Conservation (phyloP, 53 echinoderm and acorn worm genomes). For the Glandiceps talaboti region DNA sequence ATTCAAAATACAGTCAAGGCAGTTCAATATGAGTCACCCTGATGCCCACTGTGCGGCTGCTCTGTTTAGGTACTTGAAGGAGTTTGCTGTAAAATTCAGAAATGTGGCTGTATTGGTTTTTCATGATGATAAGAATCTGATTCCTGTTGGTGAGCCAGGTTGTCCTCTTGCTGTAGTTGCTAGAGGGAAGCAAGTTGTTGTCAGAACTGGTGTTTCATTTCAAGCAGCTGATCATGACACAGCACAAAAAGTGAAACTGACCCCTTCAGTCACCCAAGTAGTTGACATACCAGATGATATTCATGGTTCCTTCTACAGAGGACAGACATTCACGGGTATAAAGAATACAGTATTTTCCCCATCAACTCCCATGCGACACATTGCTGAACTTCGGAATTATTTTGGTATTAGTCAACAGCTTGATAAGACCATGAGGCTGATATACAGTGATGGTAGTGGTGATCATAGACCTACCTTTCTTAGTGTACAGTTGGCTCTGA, state of each 20-base stretch:
- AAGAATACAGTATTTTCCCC: conserved; percentile 8
- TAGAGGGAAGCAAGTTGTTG: no score
- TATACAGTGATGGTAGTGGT: conserved; percentile 13
- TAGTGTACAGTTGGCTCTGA: conserved; percentile 4
- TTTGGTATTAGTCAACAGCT: conserved; percentile 5
- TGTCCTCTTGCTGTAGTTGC: no score
- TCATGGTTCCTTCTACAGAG: no score
- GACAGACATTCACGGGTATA: neutral
- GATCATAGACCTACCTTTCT: conserved; percentile 6
- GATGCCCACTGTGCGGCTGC: conserved; percentile 13
- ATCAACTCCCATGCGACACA: conserved; percentile 1
- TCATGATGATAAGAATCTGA: no score
- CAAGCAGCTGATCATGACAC: no score
- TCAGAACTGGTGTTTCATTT: no score
- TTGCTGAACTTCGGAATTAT: no score
- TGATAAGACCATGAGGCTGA: no score
- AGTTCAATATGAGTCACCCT: neutral
- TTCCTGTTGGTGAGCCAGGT: no score
- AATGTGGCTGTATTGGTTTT: neutral
- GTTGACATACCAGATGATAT: no score
- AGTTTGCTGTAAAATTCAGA: conserved; percentile 5
- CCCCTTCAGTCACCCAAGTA: no score
- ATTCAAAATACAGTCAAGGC: conserved; percentile 6
- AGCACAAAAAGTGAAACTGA: no score
- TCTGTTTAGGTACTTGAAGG: conserved; percentile 8